Percentiles rank a stretch among this genome's conserved stretches.
These are phyloP conservation scores for Siniperca knerii DNA, from an alignment of 2,113 vertebrate genomes.

Conservation along the genomic window DNA sequence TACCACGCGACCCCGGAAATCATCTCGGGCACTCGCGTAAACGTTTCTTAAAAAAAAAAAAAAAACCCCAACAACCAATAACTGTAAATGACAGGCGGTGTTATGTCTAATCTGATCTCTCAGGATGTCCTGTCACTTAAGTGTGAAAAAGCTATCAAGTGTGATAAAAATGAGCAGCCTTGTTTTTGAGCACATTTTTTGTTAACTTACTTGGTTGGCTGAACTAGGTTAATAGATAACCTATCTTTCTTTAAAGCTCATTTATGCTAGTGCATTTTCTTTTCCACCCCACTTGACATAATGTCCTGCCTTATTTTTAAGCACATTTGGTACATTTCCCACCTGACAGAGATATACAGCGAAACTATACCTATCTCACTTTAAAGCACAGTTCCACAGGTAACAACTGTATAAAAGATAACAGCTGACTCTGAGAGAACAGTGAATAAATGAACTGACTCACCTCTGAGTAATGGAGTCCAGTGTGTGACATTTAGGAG, in stretches of 20 bases:
- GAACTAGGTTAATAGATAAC: no score
- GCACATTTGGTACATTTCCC: background rate
- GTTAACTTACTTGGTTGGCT: background rate
- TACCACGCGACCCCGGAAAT: slow-evolving; percentile 51
- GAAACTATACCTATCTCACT: background rate
- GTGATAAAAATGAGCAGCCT: no score
- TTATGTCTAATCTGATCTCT: background rate
- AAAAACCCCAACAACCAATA: background rate
- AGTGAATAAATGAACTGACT: background rate
- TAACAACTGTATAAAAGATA: no score
- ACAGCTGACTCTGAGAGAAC: background rate
- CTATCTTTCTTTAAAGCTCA: background rate
- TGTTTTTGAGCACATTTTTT: background rate
- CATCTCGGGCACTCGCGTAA: background rate
- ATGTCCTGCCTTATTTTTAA: background rate
- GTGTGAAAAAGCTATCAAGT: background rate
- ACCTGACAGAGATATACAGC: background rate
- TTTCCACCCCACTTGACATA: background rate
- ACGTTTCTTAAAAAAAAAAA: no score
- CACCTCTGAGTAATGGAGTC: no score
- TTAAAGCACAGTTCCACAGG: background rate
- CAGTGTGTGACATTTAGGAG: no score
- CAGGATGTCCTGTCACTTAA: background rate
- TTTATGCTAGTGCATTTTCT: background rate
- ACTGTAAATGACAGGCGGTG: background rate